Base-by-base conservation (phyloP, 2,113 vertebrate genomes). In the Semnornis frantzii region DNA sequence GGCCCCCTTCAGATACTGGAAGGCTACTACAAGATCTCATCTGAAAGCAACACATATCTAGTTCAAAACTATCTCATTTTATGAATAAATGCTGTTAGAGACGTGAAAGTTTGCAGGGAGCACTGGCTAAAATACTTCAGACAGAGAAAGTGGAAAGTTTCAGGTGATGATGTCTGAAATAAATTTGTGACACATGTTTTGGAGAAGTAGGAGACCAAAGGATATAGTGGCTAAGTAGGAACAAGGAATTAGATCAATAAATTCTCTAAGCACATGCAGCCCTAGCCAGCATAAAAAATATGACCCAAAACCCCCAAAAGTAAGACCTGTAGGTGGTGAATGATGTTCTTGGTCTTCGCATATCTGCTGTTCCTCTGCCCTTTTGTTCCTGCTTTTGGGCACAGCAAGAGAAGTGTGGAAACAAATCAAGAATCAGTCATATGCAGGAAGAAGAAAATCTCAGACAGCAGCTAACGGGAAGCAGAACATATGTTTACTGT, bases 371-470 rank as follows among this genome's bases (percentile, higher is more conserved):
- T 89, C 55, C 60, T 77, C 66, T 91, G 93, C 90, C 85, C 92
- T 96, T 96, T 95, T 93, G 87, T 95, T 95, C 88, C 62, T 78
- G 87, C 57, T 85, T 77, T 85, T 68, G 87, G 93, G 93, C 88
- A 91, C 88, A 95, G 92, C 60, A 71, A 85, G 84, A 74, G 25
- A 77, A 91, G 76, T 10, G 62, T 60, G 69, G 88, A 96, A 94
- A 93, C 48, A 94, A 93, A 96, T 71, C 79, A 93, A 93, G 75
- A 74, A 60, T 74, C 85, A 91, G 76, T 33, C 1, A 3, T 54
- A 86, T 9, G 1, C 92, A 54, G 90, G 79, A 96, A 92, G 82
- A 94, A 31, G 55, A 87, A 64, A 85, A 68, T 57, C 92, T 85
- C 64, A 64, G 82, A 52, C 85, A 94, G 85, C 85, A 88, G 87